Evolutionary conservation across 1,140 invertebrate genomes (phyloP).

Genomic region (Uloborus diversus): DNA sequence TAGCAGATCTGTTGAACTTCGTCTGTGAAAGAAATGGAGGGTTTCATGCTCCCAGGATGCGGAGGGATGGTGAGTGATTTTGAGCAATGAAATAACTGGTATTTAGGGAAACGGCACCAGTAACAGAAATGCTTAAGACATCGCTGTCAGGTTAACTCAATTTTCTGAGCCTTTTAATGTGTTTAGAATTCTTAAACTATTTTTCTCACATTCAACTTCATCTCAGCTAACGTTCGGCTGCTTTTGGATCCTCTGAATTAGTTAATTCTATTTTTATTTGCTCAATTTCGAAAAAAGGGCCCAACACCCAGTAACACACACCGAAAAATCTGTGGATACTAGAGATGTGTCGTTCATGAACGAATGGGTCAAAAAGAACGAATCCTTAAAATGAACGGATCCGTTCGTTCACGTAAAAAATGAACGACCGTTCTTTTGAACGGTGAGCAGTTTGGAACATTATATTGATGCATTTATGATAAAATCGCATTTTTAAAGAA

Average conservation of each 20-base stretch:
- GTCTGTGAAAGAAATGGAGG: constrained; percentile 42
- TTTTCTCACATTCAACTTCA: not conserved
- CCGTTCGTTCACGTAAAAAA: too few species aligned
- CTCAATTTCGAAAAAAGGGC: too few species aligned
- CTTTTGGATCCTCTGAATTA: too few species aligned
- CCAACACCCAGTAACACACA: too few species aligned
- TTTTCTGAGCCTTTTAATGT: not conserved
- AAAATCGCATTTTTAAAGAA: too few species aligned
- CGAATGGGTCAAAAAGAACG: too few species aligned
- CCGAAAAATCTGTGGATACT: not conserved
- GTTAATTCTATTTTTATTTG: too few species aligned
- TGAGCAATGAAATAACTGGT: not conserved
- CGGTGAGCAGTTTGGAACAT: too few species aligned
- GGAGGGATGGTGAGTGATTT: constrained; percentile 9
- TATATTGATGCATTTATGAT: too few species aligned
- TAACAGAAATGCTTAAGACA: not conserved
- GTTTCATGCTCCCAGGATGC: constrained; percentile 21
- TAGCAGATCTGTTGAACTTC: constrained; percentile 39
- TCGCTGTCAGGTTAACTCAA: not conserved
- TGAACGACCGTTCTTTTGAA: too few species aligned
- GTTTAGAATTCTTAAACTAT: not conserved
- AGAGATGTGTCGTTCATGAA: too few species aligned
- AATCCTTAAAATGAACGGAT: too few species aligned
- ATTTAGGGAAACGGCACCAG: not conserved
- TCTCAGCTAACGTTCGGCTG: not conserved